phyloP scores from a whole-genome alignment of 2,797 vertebrate species.

The Phrynocephalus vlangalii region DNA sequence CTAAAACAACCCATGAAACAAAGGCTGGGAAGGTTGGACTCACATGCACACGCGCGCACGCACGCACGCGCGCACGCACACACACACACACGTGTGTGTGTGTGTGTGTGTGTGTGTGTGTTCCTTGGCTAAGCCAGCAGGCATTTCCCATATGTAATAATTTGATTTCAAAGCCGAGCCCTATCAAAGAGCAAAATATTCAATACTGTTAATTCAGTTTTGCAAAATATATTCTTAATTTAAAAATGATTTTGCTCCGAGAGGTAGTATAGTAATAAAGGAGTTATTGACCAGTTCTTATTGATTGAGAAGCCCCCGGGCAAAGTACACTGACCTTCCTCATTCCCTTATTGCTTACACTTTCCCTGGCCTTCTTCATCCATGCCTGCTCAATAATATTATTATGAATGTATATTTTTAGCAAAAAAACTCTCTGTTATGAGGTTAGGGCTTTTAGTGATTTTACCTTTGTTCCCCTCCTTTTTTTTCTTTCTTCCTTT shows the following conservation, averaged over 20 bases:
- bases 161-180: constrained; percentile 84
- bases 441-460: constrained; percentile 91
- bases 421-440: constrained; percentile 86
- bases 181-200: constrained; percentile 87
- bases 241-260: constrained; percentile 96
- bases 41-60: too few species aligned
- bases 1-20: constrained; percentile 64
- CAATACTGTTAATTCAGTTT: constrained; percentile 88
- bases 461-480: constrained; percentile 65
- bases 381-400: constrained; percentile 96
- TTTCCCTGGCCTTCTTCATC: constrained; percentile 88
- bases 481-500: constrained; percentile 39
- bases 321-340: constrained; percentile 96
- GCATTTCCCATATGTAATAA: constrained; percentile 84
- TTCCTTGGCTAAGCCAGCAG: constrained; percentile 70
- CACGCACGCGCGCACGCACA: accelerated
- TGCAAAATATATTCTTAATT: constrained; percentile 97
- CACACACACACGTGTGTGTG: neutral
- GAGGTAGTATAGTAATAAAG: constrained; percentile 99
- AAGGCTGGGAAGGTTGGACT: constrained; percentile 14
- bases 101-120: too few species aligned
- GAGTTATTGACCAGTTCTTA: constrained; percentile 99
- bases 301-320: constrained; percentile 98
- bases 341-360: constrained; percentile 91
- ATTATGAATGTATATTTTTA: constrained; percentile 99